Evolutionary conservation across 1,140 invertebrate genomes (phyloP).

Genomic region (Drosophila varians): DNA sequence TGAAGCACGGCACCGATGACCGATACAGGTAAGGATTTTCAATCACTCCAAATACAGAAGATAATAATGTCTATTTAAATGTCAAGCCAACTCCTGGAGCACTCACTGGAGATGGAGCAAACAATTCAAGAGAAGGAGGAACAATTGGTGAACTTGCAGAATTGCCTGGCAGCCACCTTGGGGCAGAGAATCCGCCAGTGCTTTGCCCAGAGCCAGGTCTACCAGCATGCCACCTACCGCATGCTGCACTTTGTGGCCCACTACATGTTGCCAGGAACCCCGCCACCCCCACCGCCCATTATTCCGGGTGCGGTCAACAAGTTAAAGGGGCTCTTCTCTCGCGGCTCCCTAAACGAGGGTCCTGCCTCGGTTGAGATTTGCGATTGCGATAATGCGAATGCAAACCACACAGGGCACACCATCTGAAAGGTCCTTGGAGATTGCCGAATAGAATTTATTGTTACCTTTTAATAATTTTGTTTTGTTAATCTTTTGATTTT

Average conservation of each 20-base stretch:
- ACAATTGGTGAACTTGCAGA: constrained; percentile 50
- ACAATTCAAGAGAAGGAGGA: constrained; percentile 32
- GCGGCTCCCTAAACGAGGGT: background rate
- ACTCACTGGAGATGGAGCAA: constrained; percentile 22
- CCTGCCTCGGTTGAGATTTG: background rate
- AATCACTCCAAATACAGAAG: background rate
- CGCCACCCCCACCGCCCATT: constrained; percentile 27
- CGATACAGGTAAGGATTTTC: constrained; percentile 19
- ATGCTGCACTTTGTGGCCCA: constrained; percentile 69
- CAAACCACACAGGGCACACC: background rate
- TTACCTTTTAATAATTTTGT: background rate
- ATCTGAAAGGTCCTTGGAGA: background rate
- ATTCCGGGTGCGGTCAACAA: constrained; percentile 35
- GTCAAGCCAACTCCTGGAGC: constrained; percentile 36
- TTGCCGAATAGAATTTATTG: background rate
- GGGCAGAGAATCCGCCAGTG: constrained; percentile 66
- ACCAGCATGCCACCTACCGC: constrained; percentile 61
- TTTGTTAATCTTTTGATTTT: background rate
- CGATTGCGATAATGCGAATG: background rate
- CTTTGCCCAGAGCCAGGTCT: constrained; percentile 43
- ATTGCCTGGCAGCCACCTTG: constrained; percentile 68
- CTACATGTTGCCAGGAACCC: constrained; percentile 61
- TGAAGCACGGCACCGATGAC: constrained; percentile 30
- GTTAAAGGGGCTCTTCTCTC: constrained; percentile 32
- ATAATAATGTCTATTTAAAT: background rate